A percentile compares a stretch with the other conserved stretches of the same genome.
Conservation (phyloP, 2,888 invertebrate genomes). For the Smittia aterrima region DNA sequence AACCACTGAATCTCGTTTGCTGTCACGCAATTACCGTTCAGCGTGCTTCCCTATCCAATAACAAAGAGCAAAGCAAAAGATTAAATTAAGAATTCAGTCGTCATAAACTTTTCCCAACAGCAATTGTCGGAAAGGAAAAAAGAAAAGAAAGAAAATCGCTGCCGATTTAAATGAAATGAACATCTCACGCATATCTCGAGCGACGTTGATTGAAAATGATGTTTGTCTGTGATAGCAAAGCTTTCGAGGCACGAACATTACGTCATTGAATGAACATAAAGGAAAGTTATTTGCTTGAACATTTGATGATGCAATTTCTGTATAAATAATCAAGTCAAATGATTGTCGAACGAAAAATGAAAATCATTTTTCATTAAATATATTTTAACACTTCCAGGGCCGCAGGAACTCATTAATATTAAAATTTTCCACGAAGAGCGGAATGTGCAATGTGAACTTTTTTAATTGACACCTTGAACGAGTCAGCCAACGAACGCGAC, state of each 20-base stretch:
- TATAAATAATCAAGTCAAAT: too few species aligned
- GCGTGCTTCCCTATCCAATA: too few species aligned
- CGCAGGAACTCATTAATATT: neutral
- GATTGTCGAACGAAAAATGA: neutral
- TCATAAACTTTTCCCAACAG: conserved; percentile 2
- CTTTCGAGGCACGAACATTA: neutral
- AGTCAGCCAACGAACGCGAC: neutral
- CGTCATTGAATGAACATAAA: neutral
- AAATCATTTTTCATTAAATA: neutral
- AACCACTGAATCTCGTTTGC: too few species aligned
- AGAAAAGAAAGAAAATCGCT: neutral
- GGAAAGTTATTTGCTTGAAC: neutral
- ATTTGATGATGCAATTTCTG: too few species aligned
- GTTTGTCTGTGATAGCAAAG: neutral
- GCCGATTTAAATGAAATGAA: neutral
- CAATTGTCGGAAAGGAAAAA: neutral
- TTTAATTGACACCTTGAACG: conserved; percentile 16
- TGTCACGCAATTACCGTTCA: neutral
- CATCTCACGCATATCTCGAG: neutral
- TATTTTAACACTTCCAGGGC: neutral
- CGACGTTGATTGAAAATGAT: conserved; percentile 11
- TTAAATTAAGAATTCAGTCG: conserved; percentile 21
- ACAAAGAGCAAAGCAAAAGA: neutral
- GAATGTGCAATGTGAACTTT: neutral
- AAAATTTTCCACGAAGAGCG: neutral